Conservation (phyloP, 2,888 invertebrate genomes). For the Physocephala rufipes region DNA sequence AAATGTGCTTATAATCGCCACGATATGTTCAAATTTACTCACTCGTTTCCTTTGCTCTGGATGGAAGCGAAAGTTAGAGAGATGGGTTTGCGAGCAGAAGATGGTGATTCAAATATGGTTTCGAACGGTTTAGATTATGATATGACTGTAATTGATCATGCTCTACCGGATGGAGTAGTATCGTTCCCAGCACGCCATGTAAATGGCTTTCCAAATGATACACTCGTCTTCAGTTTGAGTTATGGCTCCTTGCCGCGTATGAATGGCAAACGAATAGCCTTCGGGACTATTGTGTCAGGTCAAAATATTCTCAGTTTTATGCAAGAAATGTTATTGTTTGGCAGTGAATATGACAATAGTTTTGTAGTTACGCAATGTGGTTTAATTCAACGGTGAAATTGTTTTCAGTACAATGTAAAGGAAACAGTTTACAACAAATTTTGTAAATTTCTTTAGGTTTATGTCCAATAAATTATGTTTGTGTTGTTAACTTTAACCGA, state of each 20-base stretch:
- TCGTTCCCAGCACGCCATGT: constrained; percentile 45
- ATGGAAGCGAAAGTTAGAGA: constrained; percentile 49
- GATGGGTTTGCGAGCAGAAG: constrained; percentile 1
- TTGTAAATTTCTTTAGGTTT: not conserved
- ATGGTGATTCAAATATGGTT: no score
- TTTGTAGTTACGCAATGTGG: not conserved
- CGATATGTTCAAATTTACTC: constrained; percentile 44
- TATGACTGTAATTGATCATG: constrained; percentile 47
- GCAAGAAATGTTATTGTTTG: constrained; percentile 47
- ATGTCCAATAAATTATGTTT: not conserved
- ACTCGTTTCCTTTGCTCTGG: constrained; percentile 53
- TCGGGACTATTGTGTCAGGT: constrained; percentile 55
- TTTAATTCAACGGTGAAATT: not conserved
- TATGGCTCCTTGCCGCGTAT: constrained; percentile 51
- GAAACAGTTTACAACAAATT: not conserved
- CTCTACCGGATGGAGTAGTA: constrained; percentile 38
- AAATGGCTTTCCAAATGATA: constrained; percentile 38
- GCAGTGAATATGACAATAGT: not conserved
- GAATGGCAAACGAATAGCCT: constrained; percentile 56
- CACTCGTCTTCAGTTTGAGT: constrained; percentile 53
- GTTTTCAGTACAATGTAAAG: no score
- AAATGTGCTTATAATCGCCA: constrained; percentile 40
- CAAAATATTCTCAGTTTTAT: constrained; percentile 49
- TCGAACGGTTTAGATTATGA: constrained; percentile 51
- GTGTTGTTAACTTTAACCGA: not conserved